phyloP scores from a whole-genome alignment of 2,888 invertebrate genomes.

The Aphodius granarius region DNA sequence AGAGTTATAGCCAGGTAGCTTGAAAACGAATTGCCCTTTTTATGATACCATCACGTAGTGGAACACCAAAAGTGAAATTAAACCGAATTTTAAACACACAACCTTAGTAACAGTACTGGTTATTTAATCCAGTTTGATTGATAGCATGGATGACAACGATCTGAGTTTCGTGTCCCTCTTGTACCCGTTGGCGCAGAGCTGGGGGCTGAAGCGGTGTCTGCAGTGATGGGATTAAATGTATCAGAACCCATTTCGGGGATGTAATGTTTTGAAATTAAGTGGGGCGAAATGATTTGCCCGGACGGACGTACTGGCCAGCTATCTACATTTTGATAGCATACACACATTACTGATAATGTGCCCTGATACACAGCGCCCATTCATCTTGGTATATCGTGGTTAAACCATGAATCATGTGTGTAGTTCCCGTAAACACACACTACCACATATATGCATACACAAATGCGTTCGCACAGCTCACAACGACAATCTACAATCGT shows the following conservation, averaged over 20 bases:
- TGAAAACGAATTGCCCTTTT: neutral
- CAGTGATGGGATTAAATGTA: constrained; percentile 2
- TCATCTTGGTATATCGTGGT: constrained; percentile 33
- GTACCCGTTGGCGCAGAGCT: neutral
- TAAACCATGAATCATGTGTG: constrained; percentile 31
- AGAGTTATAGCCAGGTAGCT: neutral
- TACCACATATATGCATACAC: neutral
- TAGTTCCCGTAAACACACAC: neutral
- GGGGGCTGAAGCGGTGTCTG: neutral
- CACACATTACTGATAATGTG: constrained; percentile 34
- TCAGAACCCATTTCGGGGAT: constrained; percentile 14
- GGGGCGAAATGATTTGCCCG: constrained; percentile 4
- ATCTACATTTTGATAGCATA: constrained; percentile 33
- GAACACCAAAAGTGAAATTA: too few species aligned
- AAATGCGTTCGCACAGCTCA: constrained; percentile 2
- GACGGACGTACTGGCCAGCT: constrained; percentile 19
- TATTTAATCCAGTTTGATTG: neutral
- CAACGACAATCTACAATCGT: constrained; percentile 27
- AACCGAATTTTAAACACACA: too few species aligned
- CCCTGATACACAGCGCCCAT: constrained; percentile 31
- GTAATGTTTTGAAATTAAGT: constrained; percentile 15
- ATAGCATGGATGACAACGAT: neutral
- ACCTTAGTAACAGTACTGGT: neutral
- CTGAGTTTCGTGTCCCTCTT: neutral
- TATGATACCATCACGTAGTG: neutral